Evolutionary conservation across 1,140 invertebrate species (phyloP), one percentile per base, ranked within the genome.

Genomic region (Drosophila pectinifera): DNA sequence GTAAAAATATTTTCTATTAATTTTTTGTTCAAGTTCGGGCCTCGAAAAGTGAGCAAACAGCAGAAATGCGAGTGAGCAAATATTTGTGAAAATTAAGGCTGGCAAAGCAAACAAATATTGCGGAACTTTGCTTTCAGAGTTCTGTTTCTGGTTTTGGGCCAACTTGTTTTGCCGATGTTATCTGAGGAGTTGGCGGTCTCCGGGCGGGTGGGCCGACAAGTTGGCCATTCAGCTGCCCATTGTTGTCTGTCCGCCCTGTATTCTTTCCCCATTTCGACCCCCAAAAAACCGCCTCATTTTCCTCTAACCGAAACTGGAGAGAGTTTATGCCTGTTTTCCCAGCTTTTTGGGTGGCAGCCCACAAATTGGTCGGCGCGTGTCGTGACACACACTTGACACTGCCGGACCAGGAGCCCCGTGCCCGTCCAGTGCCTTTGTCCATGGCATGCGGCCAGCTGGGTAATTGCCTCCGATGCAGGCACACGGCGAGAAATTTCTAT

Each of bases 61-160:
- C 49, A 31, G 18, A 39, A 70, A 64, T 55, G 55, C 42, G 53
- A 55, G 16, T 43, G 55, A 41, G 26, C 78, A 79, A 82, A 88
- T 86, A 88, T 88, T 82, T 86, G 83, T 41, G 62, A 51, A 85
- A 86, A 86, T 86, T 82, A 86, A 82, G 70, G 43, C 55, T 34
- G 61, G 43, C 64, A 88, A 73, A 76, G 42, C 75, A 88, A 77
- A 76, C 48, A 70, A 69, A 68, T 75, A 61, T 74, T 74, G 63
- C 39, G 53, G 54, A 83, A 78, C 57, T 82, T 63, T 48, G 59
- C 63, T 69, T 79, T 70, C 43, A 45, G 53, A 63, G 49, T 49
- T 61, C 18, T 48, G 24, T 58, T 62, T 73, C 41, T 63, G 59
- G 38, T 62, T 62, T 41, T 69, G 18, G 26, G 51, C 14, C 10